Base-by-base conservation (phyloP, 2,888 invertebrate species). In the Luperina testacea region DNA sequence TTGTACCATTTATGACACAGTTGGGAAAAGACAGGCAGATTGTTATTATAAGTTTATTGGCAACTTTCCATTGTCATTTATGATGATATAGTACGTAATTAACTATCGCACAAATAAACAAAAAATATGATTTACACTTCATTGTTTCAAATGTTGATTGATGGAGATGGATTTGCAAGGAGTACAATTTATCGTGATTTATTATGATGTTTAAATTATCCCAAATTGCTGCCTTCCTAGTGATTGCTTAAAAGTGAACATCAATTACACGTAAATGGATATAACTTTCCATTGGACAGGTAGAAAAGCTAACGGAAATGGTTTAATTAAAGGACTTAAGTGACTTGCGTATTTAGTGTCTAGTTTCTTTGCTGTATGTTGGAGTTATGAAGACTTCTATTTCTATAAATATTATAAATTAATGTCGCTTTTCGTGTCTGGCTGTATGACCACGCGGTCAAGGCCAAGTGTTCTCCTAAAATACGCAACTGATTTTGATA, bases 161-260 rank as follows among this genome's bases (percentile, higher is more conserved):
- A 74, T 48, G 7, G 7, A 63, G 13, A 68, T 80, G 27, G 45
- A 68, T 67, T 72, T 53, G 6, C 24, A 61, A 53, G 11, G 7
- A n/a, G 8, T 27, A 38, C 7, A 32, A 65, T 45, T 65, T 65
- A 59, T 42, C 13, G 17, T 79, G 27, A 80, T 73, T 45, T 53
- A 74, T 65, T 53, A 81, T 61, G 20, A 59, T 45, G 11, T 42
- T 59, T n/a, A 59, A 32, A 69, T 53, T 57, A 65, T 45, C 9
- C 13, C 15, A 61, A 53, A 53, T 53, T 70, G 38, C 77, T 70
- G 4, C 17, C 45, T 61, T 53, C 45, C 51, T 2, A 51, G 51
- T 38, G 48, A 72, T 27, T 68, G 27, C 45, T 42, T 73, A 57
- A n/a, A 72, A 76, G 20, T 45, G n/a, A 65, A 65, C 45, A 72